Base-by-base conservation (phyloP, 2,888 invertebrate species). In the Auanema sp. region DNA sequence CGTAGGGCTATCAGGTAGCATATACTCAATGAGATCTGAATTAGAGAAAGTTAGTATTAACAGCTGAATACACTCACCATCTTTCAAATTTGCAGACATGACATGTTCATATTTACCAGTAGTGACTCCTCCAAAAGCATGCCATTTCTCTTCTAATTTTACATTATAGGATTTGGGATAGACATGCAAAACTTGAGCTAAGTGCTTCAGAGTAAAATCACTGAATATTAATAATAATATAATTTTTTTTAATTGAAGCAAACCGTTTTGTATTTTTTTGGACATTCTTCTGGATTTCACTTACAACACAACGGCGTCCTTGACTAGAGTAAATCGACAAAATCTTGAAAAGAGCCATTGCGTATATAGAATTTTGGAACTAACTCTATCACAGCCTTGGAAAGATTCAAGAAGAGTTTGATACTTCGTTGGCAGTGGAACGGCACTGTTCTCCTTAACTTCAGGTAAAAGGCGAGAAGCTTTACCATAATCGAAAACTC, bases 131-230 rank as follows among this genome's bases (percentile, higher is more conserved):
- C 63, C 63, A 23, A 55, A 50, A 21, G 56, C 44, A 12, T 58
- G 47, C 52, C 63, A 12, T 24, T 44, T 25, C 23, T 63, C 58
- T 18, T 63, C 63, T 16, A 63, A 41, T 2, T 33, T n/a, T 8
- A 63, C 18, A 43, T 52, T 52, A 24, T 63, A 63, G 14, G 42
- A 43, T n/a, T 58, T 51, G 12, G 56, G 56, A 42, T 63, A 63
- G 33, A 63, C 40, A 49, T 24, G 33, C 23, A 63, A 23, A 5
- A 63, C 49, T 33, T 58, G 53, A 23, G 63, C 63, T 16, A 63
- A 42, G 44, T 58, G 50, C 16, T 12, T 58, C 21, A 41, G 14
- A n/a, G 8, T 44, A 21, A 63, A 58, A 14, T 63, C 58, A 10
- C 62, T 57, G n/a, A 23, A 47, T n/a, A 16, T n/a, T 8, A 5